Evolutionary conservation across 2,888 invertebrate genomes (phyloP), one percentile per base, ranked within the genome.

Genomic region (Cataglyphis rosenhaueri): DNA sequence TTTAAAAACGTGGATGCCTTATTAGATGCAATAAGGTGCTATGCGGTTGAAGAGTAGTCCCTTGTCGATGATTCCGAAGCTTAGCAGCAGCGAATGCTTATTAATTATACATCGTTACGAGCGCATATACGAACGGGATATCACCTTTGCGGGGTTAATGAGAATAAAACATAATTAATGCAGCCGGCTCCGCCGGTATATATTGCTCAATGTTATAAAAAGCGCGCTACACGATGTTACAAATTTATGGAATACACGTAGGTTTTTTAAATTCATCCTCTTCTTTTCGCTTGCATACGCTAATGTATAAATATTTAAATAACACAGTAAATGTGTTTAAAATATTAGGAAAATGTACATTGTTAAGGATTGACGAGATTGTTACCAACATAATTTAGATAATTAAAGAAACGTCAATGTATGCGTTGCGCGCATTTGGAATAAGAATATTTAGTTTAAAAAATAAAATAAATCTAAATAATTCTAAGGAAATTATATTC

Each of bases 131-230:
- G 21, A 59, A 59, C 59, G 59, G 48, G 44, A 73, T 59, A 79
- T 35, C 41, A 59, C 25, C 74, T 74, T 61, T 73, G 59, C 78
- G 32, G 18, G 12, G 59, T 73, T 79, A 79, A 79, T 79, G 78
- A 73, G 74, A 79, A 79, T 79, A 73, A 79, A 79, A 74, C 75
- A 74, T 79, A 79, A 79, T 79, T 79, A 79, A 79, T 79, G 44
- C 74, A 79, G 25, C 78, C 29, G 29, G 44, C 59, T n/a, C 25
- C 21, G 55, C 32, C 12, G n/a, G 9, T 35, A 59, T 44, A 79
- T 44, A 79, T 59, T 41, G 5, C 44, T 29, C n/a, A 15, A 38
- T 38, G 73, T 71, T 76, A 76, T 52, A 48, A 52, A 57, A 59
- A 73, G 32, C 57, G 18, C 35, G 8, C 35, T 44, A 44, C 52